A percentile compares a stretch with the other conserved stretches of the same genome.
Conservation (phyloP, 1,140 invertebrate genomes). For the Geopemphigus sp. region DNA sequence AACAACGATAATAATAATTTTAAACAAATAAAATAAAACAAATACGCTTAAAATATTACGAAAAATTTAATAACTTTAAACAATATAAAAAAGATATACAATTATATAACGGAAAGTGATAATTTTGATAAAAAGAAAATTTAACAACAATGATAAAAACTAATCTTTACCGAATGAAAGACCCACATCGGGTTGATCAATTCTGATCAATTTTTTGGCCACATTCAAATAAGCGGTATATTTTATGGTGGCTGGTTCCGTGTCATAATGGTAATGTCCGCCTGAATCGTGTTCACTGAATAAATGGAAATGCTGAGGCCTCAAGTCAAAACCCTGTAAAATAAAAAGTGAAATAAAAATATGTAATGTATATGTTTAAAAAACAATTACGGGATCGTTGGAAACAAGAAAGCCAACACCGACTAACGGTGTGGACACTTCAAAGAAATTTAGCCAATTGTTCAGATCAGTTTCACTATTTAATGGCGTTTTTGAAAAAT, state of each 20-base stretch:
- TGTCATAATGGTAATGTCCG: conserved; percentile 95
- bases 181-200: conserved; percentile 71
- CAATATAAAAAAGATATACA: neutral
- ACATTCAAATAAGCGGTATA: conserved; percentile 86
- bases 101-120: neutral
- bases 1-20: neutral
- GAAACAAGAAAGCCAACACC: conserved; percentile 86
- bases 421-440: conserved; percentile 82
- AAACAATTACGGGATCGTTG: conserved; percentile 71
- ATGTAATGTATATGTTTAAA: neutral
- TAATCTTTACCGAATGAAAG: conserved; percentile 63
- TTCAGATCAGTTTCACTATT: conserved; percentile 72
- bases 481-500: conserved; percentile 77
- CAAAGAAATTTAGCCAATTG: conserved; percentile 87
- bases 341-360: neutral
- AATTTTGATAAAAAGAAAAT: neutral
- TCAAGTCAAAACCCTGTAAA: conserved; percentile 74
- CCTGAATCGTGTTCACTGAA: conserved; percentile 83
- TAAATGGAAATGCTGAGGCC: conserved; percentile 93
- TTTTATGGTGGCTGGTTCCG: conserved; percentile 76
- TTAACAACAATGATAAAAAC: neutral
- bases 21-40: too few relatives aligned
- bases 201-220: conserved; percentile 70
- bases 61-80: neutral
- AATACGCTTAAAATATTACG: neutral